phyloP scores from a whole-genome alignment of 30 jellyfish, hydroid and myxozoan species.

The Aurelia coerulea region DNA sequence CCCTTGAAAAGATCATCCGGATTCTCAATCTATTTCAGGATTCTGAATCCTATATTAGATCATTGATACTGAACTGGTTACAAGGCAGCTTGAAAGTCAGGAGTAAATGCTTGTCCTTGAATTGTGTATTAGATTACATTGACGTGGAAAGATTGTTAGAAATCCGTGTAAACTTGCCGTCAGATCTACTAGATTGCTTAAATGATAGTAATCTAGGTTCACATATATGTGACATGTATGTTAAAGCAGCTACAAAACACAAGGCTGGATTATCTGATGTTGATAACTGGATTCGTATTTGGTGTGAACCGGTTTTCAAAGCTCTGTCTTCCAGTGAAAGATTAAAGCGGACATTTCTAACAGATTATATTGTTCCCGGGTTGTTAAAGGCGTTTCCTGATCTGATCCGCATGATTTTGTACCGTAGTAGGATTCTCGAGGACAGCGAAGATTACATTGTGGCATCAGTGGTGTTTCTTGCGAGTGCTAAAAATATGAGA shows the following conservation, averaged over 20 bases:
- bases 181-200: constrained; percentile 62
- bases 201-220: constrained; percentile 74
- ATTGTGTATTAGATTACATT: constrained; percentile 35
- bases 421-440: constrained; percentile 20
- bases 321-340: constrained; percentile 48
- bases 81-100: constrained; percentile 55
- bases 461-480: constrained; percentile 65
- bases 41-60: constrained; percentile 30
- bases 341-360: constrained; percentile 29
- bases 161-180: constrained; percentile 46
- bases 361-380: constrained; percentile 77
- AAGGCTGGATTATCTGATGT: constrained; percentile 16
- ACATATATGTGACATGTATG: constrained; percentile 81
- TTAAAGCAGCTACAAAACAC: constrained; percentile 62
- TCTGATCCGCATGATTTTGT: constrained; percentile 35
- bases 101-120: constrained; percentile 67
- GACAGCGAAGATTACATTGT: constrained; percentile 18
- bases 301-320: constrained; percentile 76
- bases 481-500: constrained; percentile 59
- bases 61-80: constrained; percentile 29
- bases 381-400: constrained; percentile 59
- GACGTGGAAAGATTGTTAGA: constrained; percentile 29
- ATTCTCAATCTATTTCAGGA: constrained; percentile 72
- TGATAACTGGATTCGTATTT: constrained; percentile 59
- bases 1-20: constrained; percentile 65